Conservation (phyloP, 1,140 invertebrate genomes). For the Triops cancriformis region DNA sequence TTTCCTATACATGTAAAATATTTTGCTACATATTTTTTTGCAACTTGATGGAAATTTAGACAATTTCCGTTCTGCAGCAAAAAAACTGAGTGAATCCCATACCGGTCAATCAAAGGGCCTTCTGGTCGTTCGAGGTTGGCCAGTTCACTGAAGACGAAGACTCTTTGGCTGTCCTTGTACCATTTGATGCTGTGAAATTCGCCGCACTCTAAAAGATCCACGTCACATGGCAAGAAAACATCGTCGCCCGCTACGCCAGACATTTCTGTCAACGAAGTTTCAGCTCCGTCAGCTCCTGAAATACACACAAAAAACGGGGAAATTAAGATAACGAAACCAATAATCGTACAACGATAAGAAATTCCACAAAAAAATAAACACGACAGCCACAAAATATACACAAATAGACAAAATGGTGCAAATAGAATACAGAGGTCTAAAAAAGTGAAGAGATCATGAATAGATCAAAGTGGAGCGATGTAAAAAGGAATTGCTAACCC, state of each 20-base stretch:
- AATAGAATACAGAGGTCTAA: no score
- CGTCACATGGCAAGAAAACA: constrained; percentile 61
- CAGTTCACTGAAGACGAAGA: constrained; percentile 73
- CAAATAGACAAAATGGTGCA: no score
- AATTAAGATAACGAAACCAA: not conserved
- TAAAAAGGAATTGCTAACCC: no score
- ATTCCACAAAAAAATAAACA: not conserved
- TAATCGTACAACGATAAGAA: not conserved
- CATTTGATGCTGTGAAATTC: constrained; percentile 80
- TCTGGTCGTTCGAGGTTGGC: constrained; percentile 60
- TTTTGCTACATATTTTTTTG: no score
- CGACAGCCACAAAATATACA: not conserved
- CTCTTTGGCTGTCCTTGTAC: constrained; percentile 69
- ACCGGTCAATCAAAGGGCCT: constrained; percentile 66
- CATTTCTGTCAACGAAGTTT: constrained; percentile 35
- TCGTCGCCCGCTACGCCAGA: constrained; percentile 51
- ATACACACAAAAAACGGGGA: constrained; percentile 16
- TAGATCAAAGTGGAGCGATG: no score
- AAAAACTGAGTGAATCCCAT: constrained; percentile 16
- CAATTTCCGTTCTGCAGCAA: not conserved
- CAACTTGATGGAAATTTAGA: no score
- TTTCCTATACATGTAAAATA: no score
- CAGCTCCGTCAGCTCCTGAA: not conserved
- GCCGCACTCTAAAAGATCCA: constrained; percentile 65
- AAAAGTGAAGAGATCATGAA: no score